A percentile compares a stretch with the other conserved stretches of the same genome.
Evolutionary conservation across 2,797 vertebrate species (phyloP).

Genomic region (Eurystomus glaucurus): DNA sequence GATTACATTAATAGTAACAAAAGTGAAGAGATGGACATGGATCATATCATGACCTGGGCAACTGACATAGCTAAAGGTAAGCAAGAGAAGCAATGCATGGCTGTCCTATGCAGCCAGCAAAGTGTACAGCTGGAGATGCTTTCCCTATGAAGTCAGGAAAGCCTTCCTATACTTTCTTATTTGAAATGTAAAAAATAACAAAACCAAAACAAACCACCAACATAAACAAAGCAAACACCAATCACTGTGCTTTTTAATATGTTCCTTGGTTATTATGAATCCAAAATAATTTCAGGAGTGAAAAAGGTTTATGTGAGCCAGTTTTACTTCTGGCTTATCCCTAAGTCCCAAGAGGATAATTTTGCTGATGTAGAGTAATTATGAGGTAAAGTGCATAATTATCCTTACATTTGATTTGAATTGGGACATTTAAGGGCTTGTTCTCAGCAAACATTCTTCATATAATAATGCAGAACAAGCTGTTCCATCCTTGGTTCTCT

Average conservation of each 20-base stretch:
- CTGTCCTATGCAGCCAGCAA: background rate
- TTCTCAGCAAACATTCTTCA: slow-evolving; percentile 4
- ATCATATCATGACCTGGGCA: slow-evolving; percentile 97
- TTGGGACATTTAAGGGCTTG: slow-evolving; percentile 12
- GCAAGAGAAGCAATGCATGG: background rate
- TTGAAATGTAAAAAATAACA: background rate
- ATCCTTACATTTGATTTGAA: slow-evolving; percentile 9
- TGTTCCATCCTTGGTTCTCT: slow-evolving; percentile 5
- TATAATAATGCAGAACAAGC: background rate
- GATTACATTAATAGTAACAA: slow-evolving; percentile 95
- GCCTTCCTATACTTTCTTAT: background rate
- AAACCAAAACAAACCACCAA: background rate
- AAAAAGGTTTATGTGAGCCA: background rate
- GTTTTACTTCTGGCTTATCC: slow-evolving; percentile 2
- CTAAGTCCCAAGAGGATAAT: slow-evolving; percentile 19
- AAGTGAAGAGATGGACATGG: slow-evolving; percentile 97
- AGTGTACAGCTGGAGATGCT: background rate
- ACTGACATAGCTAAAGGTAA: slow-evolving; percentile 97
- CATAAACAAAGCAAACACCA: background rate
- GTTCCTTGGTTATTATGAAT: background rate
- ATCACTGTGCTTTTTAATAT: background rate
- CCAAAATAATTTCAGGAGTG: background rate
- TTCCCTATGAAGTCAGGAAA: background rate
- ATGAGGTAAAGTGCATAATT: slow-evolving; percentile 11
- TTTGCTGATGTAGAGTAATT: slow-evolving; percentile 31